These are phyloP conservation scores for Argynnis bischoffii DNA, from an alignment of 2,888 invertebrate species.

Conservation along the genomic window DNA sequence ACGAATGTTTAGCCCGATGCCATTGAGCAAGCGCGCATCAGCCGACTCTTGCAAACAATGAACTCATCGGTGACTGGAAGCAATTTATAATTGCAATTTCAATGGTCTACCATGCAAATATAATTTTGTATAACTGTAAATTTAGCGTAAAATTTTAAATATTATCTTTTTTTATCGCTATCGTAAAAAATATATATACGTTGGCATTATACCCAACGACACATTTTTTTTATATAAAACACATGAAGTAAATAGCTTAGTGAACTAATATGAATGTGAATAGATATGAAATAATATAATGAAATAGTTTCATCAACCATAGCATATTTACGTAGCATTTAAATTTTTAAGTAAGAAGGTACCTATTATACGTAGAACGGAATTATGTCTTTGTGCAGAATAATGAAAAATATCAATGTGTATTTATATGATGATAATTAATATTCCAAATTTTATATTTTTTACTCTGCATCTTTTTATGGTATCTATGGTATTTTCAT, in stretches of 20 bases:
- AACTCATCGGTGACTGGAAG: constrained; percentile 68
- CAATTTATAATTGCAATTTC: constrained; percentile 65
- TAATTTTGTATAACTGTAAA: neutral
- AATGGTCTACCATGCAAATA: constrained; percentile 44
- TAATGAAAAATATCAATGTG: neutral
- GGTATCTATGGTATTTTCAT: neutral
- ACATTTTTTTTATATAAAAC: no score
- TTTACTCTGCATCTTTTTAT: neutral
- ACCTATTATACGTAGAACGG: no score
- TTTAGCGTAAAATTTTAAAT: neutral
- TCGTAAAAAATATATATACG: no score
- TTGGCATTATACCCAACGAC: no score
- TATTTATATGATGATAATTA: constrained; percentile 3
- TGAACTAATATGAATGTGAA: no score
- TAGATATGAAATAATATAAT: no score
- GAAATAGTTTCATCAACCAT: no score
- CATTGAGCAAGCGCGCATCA: constrained; percentile 68
- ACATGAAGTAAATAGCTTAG: no score
- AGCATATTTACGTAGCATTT: no score
- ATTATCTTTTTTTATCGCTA: neutral
- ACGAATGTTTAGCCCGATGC: constrained; percentile 54
- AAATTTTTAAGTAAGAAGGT: no score
- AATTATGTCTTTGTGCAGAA: no score
- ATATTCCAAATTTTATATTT: neutral
- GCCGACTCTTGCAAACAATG: constrained; percentile 72